Percentiles rank a stretch among this genome's conserved stretches.
Evolutionary conservation across 2,888 invertebrate species (phyloP).

Genomic region (Cylindroiulus punctatus): DNA sequence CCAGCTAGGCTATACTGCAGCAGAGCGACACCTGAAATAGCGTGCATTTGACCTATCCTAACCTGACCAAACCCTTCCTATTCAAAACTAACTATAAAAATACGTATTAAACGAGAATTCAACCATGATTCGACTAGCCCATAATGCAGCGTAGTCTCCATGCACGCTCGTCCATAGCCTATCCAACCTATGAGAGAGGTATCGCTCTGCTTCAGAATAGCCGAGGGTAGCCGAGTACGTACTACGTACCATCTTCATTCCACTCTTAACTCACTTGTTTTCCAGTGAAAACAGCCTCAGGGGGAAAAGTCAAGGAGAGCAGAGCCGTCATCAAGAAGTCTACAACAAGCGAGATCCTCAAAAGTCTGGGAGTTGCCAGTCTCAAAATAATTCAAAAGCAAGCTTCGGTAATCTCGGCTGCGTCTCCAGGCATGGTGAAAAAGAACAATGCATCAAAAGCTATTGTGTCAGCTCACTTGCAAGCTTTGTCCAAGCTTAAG

Average conservation of each 20-base stretch:
- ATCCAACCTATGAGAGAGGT: too few species aligned
- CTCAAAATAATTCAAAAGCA: neutral
- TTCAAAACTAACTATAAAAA: too few species aligned
- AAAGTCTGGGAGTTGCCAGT: neutral
- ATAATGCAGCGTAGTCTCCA: too few species aligned
- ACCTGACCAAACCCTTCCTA: neutral
- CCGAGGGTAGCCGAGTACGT: neutral
- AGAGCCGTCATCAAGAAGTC: constrained; percentile 40
- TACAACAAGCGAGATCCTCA: neutral
- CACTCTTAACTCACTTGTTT: too few species aligned
- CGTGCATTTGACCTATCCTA: neutral
- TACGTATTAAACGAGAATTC: too few species aligned
- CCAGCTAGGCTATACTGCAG: too few species aligned
- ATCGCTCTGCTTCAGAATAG: too few species aligned
- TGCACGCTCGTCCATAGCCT: too few species aligned
- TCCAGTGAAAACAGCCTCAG: neutral
- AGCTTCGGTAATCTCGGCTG: neutral
- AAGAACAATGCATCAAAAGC: neutral
- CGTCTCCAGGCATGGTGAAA: neutral
- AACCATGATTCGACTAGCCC: too few species aligned
- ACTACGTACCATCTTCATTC: neutral
- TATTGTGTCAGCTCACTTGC: neutral
- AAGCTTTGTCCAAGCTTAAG: neutral
- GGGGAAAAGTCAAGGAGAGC: constrained; percentile 6
- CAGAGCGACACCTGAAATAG: too few species aligned